phyloP scores from a whole-genome alignment of 2,888 invertebrate genomes.

The Agrochola lota region DNA sequence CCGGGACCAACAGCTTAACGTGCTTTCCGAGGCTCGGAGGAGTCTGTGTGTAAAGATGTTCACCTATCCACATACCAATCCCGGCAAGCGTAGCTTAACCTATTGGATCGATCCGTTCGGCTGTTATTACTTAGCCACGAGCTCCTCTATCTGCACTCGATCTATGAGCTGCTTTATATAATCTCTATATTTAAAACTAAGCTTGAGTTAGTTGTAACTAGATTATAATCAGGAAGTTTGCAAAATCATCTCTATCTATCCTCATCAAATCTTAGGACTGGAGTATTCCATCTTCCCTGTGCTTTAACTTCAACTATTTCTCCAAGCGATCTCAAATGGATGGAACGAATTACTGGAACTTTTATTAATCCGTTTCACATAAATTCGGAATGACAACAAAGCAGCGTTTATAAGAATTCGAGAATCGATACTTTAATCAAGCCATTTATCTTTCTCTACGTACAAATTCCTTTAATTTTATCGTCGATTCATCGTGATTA shows the following conservation, averaged over 20 bases:
- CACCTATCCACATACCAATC: too few species aligned
- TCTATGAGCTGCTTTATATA: neutral
- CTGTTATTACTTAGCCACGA: too few species aligned
- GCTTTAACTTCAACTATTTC: conserved; percentile 15
- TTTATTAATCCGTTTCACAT: conserved; percentile 32
- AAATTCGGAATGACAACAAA: conserved; percentile 35
- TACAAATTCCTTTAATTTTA: conserved; percentile 67
- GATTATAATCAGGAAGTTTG: neutral
- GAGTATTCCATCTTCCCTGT: conserved; percentile 9
- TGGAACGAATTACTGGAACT: conserved; percentile 12
- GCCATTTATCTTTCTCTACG: conserved; percentile 59
- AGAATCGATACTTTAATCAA: conserved; percentile 62
- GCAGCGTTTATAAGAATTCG: conserved; percentile 40
- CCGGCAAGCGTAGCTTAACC: too few species aligned
- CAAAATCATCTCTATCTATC: conserved; percentile 6
- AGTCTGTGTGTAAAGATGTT: too few species aligned
- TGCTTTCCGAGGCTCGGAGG: too few species aligned
- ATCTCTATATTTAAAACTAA: neutral
- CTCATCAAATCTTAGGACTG: conserved; percentile 13
- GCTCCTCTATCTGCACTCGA: neutral
- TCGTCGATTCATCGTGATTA: conserved; percentile 59
- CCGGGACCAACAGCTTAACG: too few species aligned
- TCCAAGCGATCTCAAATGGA: conserved; percentile 12
- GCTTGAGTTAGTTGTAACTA: neutral
- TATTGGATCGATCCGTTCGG: too few species aligned